Base-by-base conservation (phyloP, 2,888 invertebrate species). In the Idaea straminata region DNA sequence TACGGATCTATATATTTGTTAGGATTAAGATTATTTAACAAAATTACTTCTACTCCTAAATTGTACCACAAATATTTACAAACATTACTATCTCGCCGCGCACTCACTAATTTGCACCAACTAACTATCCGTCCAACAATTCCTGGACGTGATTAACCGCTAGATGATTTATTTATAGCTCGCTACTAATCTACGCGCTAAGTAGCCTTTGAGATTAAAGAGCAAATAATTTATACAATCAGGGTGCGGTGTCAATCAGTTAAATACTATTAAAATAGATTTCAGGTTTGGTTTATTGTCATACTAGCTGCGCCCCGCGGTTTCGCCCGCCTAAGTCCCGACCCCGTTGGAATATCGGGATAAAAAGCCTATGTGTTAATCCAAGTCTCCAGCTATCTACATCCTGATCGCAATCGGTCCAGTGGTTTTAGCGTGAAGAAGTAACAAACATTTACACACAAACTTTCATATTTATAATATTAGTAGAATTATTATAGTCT, bases 91-190 rank as follows among this genome's bases (percentile, higher is more conserved):
- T 91, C 91, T 83, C 84, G 73, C 76, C 79, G 87, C 84, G 86
- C 91, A 91, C 85, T 88, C 89, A 87, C 91, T 91, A 89, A 91
- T 91, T 91, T 90, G 87, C 84, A 82, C 82, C 82, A 84, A 82
- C 86, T 83, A 80, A 82, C 86, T 84, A 79, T 78, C 78, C 85
- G 82, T 82, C 89, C 84, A 78, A 83, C 85, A 85, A 85, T 80
- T 85, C 84, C 81, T 84, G 84, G 84, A 84, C 85, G 85, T 85
- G 88, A 91, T 91, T 83, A 84, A 67, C 71, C 71, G 66, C 80
- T 70, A 77, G 81, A 85, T 89, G 88, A 90, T 90, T 91, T 88
- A 90, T 90, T 87, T 86, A 80, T 78, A 77, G 75, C 81, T 73
- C 68, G 74, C 72, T 74, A 74, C 72, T 74, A 75, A 75, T 74